Evolutionary conservation across 2,888 invertebrate genomes (phyloP), one percentile per base, ranked within the genome.

Genomic region (Osmoderma eremita): DNA sequence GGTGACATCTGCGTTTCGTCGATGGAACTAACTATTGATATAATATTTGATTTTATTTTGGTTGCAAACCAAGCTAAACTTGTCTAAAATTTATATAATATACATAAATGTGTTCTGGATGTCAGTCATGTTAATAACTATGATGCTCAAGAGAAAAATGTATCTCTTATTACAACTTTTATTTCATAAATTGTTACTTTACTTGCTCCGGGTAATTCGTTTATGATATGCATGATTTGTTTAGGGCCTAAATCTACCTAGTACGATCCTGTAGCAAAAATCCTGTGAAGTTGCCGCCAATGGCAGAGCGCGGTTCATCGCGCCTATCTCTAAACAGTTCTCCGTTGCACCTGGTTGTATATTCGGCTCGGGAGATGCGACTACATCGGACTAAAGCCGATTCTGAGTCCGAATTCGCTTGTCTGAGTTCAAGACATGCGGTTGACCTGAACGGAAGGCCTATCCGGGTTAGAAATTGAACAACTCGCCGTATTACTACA

Each of bases 261-360:
- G 30, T 56, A 20, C 67, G 67, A 58, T 41, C 64, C 64, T 65
- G 39, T 53, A 39, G 3, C 3, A 10, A 38, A 58, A 68, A 63
- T 30, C 56, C 38, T 68, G 58, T 68, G 67, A 64, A 58, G 61
- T 68, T 64, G 58, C 67, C 67, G 67, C 58, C 64, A 20, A 45
- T 61, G 51, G 30, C 38, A 68, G 58, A 64, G 63, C 56, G 49
- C 39, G 50, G 3, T 39, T 50, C 48, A 56, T 48, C 69, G 71
- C 54, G 42, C 71, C 54, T 65, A 71, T 67, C 71, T 71, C 68
- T 66, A 71, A 56, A 42, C 54, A 62, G 62, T 66, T 69, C 69
- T 65, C 62, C 67, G 70, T 70, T 71, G 70, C 71, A 71, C 71
- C 71, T 71, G 71, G 71, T 70, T 62, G 64, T 69, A 54, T 62